Base-by-base conservation (phyloP, 1,140 invertebrate species). In the Eciton burchellii region DNA sequence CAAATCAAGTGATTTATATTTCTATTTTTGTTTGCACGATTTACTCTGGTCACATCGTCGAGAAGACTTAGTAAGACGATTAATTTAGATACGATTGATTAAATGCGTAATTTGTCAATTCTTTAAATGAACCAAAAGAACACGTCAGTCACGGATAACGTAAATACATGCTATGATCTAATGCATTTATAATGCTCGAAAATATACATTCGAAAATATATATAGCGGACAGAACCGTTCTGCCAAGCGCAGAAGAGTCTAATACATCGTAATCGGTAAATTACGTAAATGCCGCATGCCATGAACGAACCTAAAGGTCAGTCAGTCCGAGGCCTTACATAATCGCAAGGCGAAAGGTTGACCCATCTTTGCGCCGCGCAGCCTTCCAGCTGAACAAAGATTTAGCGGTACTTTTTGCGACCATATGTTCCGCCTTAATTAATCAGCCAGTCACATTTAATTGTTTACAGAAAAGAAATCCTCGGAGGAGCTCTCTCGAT, bases 211-310 rank as follows among this genome's bases (percentile, higher is more conserved):
- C 76, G 19, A 89, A 86, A 87, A 87, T 79, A 87, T 87, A 89
- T 84, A n/a, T 85, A 85, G 77, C 83, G 56, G 68, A 84, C 49
- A 88, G 88, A 86, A 87, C 79, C 82, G 85, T 89, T 87, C 88
- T 86, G n/a, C 86, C 82, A 84, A 73, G 73, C 84, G 81, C 54
- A 88, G 81, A 85, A 85, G 83, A 85, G 43, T 89, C 89, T 89
- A 86, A 87, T 90, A 89, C 86, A 89, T 88, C 89, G 89, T 90
- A 90, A 90, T 90, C 88, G 89, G 86, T 89, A 85, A 88, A 90
- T 87, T 90, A 90, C 89, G 89, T 90, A 90, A 90, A 90, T 90
- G 89, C 89, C 89, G 89, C 89, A 89, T 89, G 88, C 89, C 89
- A 88, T 89, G 89, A 89, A 89, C 84, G 88, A 89, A 89, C 85